Evolutionary conservation across 1,140 invertebrate species (phyloP).

Genomic region (Drusus annulatus): DNA sequence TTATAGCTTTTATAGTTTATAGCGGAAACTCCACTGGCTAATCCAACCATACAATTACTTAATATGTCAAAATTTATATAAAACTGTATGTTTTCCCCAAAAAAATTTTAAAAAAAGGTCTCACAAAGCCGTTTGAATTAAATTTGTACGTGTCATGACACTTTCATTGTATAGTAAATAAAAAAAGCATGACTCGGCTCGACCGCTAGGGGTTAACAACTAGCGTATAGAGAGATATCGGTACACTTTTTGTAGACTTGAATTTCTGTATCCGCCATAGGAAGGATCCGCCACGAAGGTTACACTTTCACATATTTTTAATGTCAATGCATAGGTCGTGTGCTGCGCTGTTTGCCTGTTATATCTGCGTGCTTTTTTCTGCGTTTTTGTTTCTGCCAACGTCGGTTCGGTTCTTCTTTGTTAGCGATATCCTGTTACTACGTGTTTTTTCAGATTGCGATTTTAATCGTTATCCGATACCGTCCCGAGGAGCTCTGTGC

Average conservation of each 20-base stretch:
- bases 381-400: conserved; percentile 17
- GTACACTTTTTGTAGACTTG: conserved; percentile 29
- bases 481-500: too few relatives aligned
- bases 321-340: conserved; percentile 43
- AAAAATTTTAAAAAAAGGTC: too few relatives aligned
- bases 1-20: too few relatives aligned
- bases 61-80: too few relatives aligned
- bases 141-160: too few relatives aligned
- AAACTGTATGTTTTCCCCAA: too few relatives aligned
- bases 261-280: conserved; percentile 39
- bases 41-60: too few relatives aligned
- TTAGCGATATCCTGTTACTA: conserved; percentile 19
- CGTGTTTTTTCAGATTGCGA: conserved; percentile 4
- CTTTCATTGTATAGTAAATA: too few relatives aligned
- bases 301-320: conserved; percentile 46
- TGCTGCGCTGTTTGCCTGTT: conserved; percentile 12
- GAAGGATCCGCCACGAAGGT: conserved; percentile 34
- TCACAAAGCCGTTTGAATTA: too few relatives aligned
- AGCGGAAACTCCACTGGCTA: too few relatives aligned
- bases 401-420: conserved; percentile 13
- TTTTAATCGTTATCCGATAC: too few relatives aligned
- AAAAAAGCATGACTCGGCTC: not conserved
- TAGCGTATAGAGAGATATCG: too few relatives aligned
- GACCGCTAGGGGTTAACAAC: not conserved
- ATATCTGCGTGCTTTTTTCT: not conserved